phyloP scores from a whole-genome alignment of 2,888 invertebrate species.

The Thecophora atra region DNA sequence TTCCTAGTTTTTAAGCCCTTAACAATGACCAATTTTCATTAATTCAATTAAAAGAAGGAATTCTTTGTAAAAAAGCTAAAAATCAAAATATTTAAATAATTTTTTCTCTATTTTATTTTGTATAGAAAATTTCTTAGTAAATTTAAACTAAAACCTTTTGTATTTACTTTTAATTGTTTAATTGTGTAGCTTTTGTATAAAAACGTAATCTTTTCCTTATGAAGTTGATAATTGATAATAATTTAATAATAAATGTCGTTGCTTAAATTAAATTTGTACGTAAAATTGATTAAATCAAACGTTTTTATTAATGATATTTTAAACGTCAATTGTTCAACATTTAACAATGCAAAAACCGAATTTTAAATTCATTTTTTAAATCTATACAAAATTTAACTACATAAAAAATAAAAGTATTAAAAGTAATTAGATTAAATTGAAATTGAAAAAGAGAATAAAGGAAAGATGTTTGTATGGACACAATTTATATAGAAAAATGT shows the following conservation, averaged over 20 bases:
- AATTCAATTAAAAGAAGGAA: constrained; percentile 16
- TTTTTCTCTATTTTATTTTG: constrained; percentile 19
- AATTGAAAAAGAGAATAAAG: no score
- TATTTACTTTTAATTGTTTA: constrained; percentile 13
- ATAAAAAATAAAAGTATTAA: no score
- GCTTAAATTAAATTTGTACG: neutral
- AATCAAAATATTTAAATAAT: neutral
- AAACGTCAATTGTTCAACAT: neutral
- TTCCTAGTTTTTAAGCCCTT: constrained; percentile 28
- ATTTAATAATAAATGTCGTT: neutral
- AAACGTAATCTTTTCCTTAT: neutral
- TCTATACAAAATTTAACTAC: no score
- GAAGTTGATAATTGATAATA: neutral
- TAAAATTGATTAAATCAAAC: neutral
- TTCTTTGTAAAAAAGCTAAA: neutral
- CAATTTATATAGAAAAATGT: no score
- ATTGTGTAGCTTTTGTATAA: constrained; percentile 17
- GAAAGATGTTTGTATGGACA: no score
- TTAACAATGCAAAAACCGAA: no score
- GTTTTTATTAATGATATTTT: neutral
- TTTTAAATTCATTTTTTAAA: no score
- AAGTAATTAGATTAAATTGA: no score
- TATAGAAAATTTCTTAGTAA: neutral
- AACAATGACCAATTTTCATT: neutral
- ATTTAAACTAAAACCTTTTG: neutral